Evolutionary conservation across 1,140 invertebrate species (phyloP).

Genomic region (Phymorhynchus buccinoides): DNA sequence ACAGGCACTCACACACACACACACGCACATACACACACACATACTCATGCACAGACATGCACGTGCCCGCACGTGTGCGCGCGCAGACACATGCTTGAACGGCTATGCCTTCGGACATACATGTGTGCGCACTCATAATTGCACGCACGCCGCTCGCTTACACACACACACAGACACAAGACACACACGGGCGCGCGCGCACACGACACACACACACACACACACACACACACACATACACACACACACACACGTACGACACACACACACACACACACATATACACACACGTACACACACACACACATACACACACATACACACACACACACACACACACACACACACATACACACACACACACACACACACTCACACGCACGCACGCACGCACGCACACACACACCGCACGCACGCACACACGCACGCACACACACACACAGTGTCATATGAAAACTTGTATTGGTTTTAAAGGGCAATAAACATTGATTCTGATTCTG

Average conservation of each 20-base stretch:
- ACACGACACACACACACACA: slow-evolving; percentile 19
- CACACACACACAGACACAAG: slow-evolving; percentile 15
- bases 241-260: not conserved
- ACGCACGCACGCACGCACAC: not conserved
- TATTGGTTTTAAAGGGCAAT: no score
- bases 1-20: not conserved
- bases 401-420: not conserved
- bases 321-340: not conserved
- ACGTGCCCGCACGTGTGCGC: not conserved
- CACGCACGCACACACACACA: slow-evolving; percentile 17
- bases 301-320: no score
- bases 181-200: not conserved
- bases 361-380: no score
- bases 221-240: slow-evolving; percentile 15
- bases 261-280: no score
- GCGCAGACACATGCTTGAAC: not conserved
- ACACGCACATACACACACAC: no score
- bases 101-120: no score
- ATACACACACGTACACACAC: not conserved
- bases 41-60: no score
- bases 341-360: not conserved
- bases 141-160: not conserved
- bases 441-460: no score
- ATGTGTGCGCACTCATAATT: not conserved
- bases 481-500: no score